Conservation (phyloP, 2,797 vertebrate genomes). For the Dermochelys coriacea region DNA sequence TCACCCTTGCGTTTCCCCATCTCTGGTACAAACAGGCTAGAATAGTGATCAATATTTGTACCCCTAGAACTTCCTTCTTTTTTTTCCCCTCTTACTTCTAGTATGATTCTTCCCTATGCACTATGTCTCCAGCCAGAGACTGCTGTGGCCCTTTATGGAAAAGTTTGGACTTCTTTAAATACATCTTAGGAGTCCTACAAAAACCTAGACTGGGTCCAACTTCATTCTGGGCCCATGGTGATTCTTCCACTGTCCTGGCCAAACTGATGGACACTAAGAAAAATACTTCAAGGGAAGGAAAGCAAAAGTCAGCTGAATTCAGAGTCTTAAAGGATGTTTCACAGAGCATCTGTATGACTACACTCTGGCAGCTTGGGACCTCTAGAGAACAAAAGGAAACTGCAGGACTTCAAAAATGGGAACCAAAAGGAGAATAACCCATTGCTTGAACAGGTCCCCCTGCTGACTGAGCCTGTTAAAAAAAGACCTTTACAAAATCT, state of each 20-base stretch:
- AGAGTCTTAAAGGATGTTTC: neutral
- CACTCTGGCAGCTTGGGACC: neutral
- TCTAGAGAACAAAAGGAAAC: neutral
- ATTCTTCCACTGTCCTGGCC: neutral
- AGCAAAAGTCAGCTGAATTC: neutral
- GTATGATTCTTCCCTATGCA: neutral
- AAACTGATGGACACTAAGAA: neutral
- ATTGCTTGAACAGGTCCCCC: neutral
- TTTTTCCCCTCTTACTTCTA: neutral
- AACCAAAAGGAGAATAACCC: neutral
- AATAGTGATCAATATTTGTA: neutral
- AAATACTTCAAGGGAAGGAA: neutral
- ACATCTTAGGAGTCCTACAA: neutral
- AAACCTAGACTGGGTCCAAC: neutral
- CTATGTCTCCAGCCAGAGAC: neutral
- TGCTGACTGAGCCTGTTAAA: neutral
- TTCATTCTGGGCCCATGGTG: neutral
- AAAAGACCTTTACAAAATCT: neutral
- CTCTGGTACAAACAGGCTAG: neutral
- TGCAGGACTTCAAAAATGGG: slow-evolving; percentile 33
- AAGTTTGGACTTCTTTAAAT: neutral
- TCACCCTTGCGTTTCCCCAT: neutral
- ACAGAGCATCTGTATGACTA: neutral
- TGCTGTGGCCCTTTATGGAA: neutral
- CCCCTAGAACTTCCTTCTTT: neutral